These are phyloP conservation scores for Amphipoea lucens DNA, from an alignment of 2,888 invertebrate genomes.

Conservation along the genomic window DNA sequence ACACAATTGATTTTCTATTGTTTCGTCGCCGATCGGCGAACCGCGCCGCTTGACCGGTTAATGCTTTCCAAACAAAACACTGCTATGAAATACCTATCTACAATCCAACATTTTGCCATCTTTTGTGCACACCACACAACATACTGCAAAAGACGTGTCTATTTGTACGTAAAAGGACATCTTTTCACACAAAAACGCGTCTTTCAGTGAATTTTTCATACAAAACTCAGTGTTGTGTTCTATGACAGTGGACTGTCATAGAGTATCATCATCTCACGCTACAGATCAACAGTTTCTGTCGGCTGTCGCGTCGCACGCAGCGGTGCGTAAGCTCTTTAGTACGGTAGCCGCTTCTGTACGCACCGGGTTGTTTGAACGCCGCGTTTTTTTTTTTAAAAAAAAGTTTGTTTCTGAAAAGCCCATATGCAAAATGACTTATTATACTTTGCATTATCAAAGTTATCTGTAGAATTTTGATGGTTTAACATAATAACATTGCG, in stretches of 20 bases:
- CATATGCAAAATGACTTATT: too few species aligned
- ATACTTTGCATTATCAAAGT: too few species aligned
- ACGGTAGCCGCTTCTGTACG: slow-evolving; percentile 62
- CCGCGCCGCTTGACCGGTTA: too few species aligned
- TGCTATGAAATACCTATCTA: not conserved
- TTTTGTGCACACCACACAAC: not conserved
- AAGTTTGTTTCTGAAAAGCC: too few species aligned
- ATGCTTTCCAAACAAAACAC: not conserved
- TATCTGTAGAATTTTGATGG: too few species aligned
- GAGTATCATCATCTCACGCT: slow-evolving; percentile 33
- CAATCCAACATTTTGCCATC: not conserved
- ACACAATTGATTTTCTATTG: too few species aligned
- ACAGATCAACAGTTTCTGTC: slow-evolving; percentile 46
- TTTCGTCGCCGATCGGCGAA: too few species aligned
- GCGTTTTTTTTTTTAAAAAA: not conserved
- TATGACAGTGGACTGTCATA: slow-evolving; percentile 26
- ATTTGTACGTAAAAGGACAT: slow-evolving; percentile 16
- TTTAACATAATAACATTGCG: too few species aligned
- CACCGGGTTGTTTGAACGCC: slow-evolving; percentile 55
- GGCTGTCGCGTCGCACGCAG: slow-evolving; percentile 63
- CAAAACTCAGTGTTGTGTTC: slow-evolving; percentile 41
- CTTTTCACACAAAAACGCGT: slow-evolving; percentile 16
- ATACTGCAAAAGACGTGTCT: not conserved
- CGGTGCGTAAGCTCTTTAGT: slow-evolving; percentile 75
- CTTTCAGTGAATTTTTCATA: slow-evolving; percentile 19